Conservation (phyloP, 2,888 invertebrate species). For the Andrena flavipes region DNA sequence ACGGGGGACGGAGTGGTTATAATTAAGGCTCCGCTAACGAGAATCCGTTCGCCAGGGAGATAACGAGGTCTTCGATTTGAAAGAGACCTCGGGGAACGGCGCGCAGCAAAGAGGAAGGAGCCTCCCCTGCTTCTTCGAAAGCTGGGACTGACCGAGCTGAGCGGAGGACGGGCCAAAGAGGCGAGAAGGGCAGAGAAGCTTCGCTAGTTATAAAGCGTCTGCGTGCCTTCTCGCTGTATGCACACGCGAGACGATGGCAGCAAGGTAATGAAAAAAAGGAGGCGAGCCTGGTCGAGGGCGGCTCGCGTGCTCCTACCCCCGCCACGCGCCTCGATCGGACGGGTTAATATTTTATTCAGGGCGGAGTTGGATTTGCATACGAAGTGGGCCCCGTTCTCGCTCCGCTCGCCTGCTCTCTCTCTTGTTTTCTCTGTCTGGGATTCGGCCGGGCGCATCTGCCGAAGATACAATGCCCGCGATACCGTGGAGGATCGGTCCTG, state of each 20-base stretch:
- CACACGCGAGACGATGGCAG: conserved; percentile 47
- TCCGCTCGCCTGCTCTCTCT: conserved; percentile 30
- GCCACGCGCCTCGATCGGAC: conserved; percentile 68
- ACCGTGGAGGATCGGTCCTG: neutral
- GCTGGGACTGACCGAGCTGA: neutral
- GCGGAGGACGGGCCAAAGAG: neutral
- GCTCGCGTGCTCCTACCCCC: conserved; percentile 69
- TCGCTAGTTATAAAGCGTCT: neutral
- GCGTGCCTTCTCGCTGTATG: conserved; percentile 9
- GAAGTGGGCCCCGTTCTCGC: conserved; percentile 70
- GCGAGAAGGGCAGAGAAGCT: conserved; percentile 1
- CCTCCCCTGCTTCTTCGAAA: conserved; percentile 9
- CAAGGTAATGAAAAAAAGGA: conserved; percentile 47
- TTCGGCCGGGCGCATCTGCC: conserved; percentile 73
- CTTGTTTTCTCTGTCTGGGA: conserved; percentile 45
- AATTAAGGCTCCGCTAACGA: conserved; percentile 76
- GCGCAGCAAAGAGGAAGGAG: conserved; percentile 32
- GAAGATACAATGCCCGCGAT: conserved; percentile 19
- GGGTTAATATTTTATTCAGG: conserved; percentile 82
- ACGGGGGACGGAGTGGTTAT: conserved; percentile 62
- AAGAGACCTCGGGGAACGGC: conserved; percentile 64
- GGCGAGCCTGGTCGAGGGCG: conserved; percentile 44
- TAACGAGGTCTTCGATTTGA: conserved; percentile 76
- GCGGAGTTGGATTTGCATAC: conserved; percentile 80
- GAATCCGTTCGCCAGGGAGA: conserved; percentile 72